Evolutionary conservation across 2,888 invertebrate genomes (phyloP), one percentile per base, ranked within the genome.

Genomic region (Palloptera scutellata): DNA sequence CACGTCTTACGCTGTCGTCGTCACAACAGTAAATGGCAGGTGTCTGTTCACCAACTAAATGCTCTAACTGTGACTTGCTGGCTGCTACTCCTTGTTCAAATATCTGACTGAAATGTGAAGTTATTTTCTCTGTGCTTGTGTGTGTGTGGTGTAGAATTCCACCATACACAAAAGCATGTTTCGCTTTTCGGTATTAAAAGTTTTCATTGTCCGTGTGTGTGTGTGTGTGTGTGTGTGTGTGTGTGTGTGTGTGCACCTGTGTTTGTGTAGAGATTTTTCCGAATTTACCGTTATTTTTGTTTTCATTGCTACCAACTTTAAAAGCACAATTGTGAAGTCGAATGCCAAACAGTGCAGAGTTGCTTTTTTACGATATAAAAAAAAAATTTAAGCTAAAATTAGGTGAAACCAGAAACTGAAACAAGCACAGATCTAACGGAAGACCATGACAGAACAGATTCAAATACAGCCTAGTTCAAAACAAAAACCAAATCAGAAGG

Each of bases 11-110:
- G 72, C 66, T 66, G 72, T 67, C 70, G 72, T 72, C 69, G 73
- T 72, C 72, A 74, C 72, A 73, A 73, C 73, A 72, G 73, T 70
- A 71, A 75, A 73, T 82, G 81, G 76, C 82, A 81, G 79, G 80
- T 79, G 76, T 77, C 66, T 72, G 77, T 78, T 68, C 69, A 67
- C 66, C 30, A 30, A 30, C 30, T 30, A 2, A 30, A 30, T 30
- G 30, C 30, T 30, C 30, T 30, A 30, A 30, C 30, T 30, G 30
- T 30, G 6, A 30, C 30, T 30, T 4, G 30, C 30, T 30, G 30
- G 30, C 30, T 30, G 30, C 30, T 30, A 30, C 30, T 30, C 30
- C 30, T 30, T 30, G 30, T 2, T 30, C 30, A 30, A 30, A n/a
- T n/a, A n/a, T n/a, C n/a, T n/a, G n/a, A n/a, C n/a, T n/a, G n/a